Evolutionary conservation across 1,140 invertebrate species (phyloP), one percentile per base, ranked within the genome.

Genomic region (Tyrophagus putrescentiae): DNA sequence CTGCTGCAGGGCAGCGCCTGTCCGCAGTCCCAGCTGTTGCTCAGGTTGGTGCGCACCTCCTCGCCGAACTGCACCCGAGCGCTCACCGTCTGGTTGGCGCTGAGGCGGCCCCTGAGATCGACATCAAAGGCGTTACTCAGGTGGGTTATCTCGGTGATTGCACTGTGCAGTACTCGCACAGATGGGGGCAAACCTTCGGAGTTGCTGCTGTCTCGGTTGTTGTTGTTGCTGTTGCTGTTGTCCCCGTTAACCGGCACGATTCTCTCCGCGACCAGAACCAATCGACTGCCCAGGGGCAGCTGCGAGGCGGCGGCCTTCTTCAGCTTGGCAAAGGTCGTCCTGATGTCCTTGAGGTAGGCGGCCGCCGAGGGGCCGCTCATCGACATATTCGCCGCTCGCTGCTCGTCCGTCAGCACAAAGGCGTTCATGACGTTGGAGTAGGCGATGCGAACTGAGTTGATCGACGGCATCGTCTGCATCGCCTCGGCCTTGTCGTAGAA

Each of bases 1-100:
- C 58, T 60, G n/a, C 63, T 56, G 44, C 64, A 65, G 7, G 45
- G 48, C 18, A 44, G 11, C n/a, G 7, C 5, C 32, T 50, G 57
- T 16, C 21, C 6, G 36, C 57, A 59, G 34, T 59, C 23, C 57
- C 57, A 59, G 21, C 36, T 18, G n/a, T 23, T 42, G 36, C 39
- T 59, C 6, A 44, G 34, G n/a, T 44, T 59, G 31, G 29, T 25
- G 31, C 23, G 25, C 16, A 59, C 39, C 34, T 59, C 57, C 31
- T 16, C 16, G 9, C 57, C 57, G 25, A 59, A 59, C 23, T 45
- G 3, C 11, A 59, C 39, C 50, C 27, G 7, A 5, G 57, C 41
- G 6, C 2, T 4, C 21, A 59, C 25, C 3, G 57, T 59, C 33
- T n/a, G 34, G 27, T 59, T 59, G 1, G 4, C 9, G 4, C n/a